These are phyloP conservation scores for Campylomormyrus tamandua DNA, from an alignment of 2,113 vertebrate genomes.

Conservation along the genomic window DNA sequence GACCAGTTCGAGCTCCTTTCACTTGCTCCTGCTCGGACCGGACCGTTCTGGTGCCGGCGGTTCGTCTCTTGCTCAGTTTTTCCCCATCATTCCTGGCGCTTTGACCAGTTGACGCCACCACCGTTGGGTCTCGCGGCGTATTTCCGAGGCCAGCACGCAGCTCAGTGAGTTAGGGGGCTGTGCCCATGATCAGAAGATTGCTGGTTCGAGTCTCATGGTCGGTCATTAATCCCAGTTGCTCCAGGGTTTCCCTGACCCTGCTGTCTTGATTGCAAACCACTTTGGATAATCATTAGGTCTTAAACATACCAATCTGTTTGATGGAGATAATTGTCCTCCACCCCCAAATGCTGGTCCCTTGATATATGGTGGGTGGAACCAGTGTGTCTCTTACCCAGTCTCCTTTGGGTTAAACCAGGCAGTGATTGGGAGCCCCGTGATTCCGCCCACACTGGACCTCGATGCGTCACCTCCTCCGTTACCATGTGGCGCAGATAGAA, in stretches of 20 bases:
- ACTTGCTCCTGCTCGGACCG: not conserved
- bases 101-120: not conserved
- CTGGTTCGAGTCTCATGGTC: not conserved
- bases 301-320: not conserved
- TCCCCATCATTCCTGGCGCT: not conserved
- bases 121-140: not conserved
- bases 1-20: not conserved
- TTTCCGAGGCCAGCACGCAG: not conserved
- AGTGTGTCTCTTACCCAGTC: not conserved
- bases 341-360: not conserved
- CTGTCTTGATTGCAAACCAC: not conserved
- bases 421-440: not conserved
- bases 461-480: not conserved
- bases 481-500: not conserved
- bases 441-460: not conserved
- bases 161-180: not conserved
- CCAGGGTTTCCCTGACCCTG: not conserved
- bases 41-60: not conserved
- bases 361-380: not conserved
- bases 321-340: not conserved
- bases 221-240: not conserved
- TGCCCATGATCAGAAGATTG: not conserved
- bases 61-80: not conserved
- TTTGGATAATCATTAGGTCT: not conserved
- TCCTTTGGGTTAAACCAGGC: not conserved